These are phyloP conservation scores for Triops longicaudatus DNA, from an alignment of 1,140 invertebrate species.

Conservation along the genomic window DNA sequence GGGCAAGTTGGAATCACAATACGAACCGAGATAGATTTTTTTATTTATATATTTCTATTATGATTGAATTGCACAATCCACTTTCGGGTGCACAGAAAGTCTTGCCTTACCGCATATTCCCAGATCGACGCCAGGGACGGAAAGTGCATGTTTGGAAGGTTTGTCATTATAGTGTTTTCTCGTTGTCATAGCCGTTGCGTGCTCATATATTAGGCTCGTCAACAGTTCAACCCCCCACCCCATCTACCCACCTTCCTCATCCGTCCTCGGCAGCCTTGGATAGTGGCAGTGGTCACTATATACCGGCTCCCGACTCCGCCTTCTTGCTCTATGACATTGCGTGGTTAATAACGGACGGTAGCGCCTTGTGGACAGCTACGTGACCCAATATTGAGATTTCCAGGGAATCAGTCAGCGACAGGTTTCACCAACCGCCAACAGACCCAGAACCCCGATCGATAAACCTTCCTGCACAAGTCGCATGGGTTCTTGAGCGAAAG, in stretches of 20 bases:
- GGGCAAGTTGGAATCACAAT: too few species aligned
- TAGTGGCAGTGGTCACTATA: neutral
- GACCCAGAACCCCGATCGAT: neutral
- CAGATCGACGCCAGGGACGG: neutral
- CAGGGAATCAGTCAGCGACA: constrained; percentile 10
- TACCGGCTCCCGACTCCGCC: neutral
- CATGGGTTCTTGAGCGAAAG: neutral
- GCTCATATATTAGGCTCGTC: neutral
- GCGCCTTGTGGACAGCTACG: neutral
- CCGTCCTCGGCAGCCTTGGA: neutral
- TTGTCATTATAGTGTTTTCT: neutral
- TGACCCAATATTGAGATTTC: constrained; percentile 15
- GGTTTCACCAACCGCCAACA: neutral
- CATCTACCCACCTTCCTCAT: neutral
- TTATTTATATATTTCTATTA: neutral
- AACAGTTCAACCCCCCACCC: neutral
- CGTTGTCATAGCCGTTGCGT: constrained; percentile 1
- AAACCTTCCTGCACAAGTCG: neutral
- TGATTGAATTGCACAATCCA: neutral
- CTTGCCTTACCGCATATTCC: too few species aligned
- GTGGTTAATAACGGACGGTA: neutral
- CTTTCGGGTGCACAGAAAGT: too few species aligned
- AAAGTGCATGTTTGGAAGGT: neutral
- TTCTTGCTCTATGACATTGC: neutral
- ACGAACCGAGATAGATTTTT: neutral